A percentile compares a stretch with the other conserved stretches of the same genome.
These are phyloP conservation scores for Lissonota sp. DNA, from an alignment of 2,888 invertebrate species.

Conservation along the genomic window DNA sequence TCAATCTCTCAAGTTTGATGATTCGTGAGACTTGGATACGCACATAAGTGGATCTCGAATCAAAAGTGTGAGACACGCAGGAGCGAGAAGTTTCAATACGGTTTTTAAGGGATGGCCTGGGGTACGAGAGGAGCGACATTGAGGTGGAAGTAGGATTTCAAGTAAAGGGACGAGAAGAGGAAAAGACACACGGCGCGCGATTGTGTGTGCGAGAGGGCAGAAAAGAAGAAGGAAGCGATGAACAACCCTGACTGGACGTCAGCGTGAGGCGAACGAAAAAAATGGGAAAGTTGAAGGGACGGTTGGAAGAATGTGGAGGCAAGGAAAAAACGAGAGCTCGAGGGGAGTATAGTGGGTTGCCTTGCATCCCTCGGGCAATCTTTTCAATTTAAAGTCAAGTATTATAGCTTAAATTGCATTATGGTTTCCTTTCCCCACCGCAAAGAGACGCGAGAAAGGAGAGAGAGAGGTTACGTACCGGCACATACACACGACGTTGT, in stretches of 20 bases:
- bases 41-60: slow-evolving; percentile 56
- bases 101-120: no score
- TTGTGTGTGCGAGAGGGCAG: slow-evolving; percentile 2
- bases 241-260: slow-evolving; percentile 16
- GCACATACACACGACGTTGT: slow-evolving; percentile 51
- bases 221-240: slow-evolving; percentile 48
- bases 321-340: slow-evolving; percentile 21
- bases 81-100: slow-evolving; percentile 13
- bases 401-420: slow-evolving; percentile 84
- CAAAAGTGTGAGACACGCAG: slow-evolving; percentile 56
- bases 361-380: slow-evolving; percentile 83
- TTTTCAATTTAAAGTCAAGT: slow-evolving; percentile 84
- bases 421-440: slow-evolving; percentile 80
- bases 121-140: not conserved
- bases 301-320: slow-evolving; percentile 12
- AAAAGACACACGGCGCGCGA: slow-evolving; percentile 28
- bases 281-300: slow-evolving; percentile 30
- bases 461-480: slow-evolving; percentile 68
- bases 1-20: no score
- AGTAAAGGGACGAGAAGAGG: slow-evolving; percentile 27
- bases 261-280: slow-evolving; percentile 36
- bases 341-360: slow-evolving; percentile 70
- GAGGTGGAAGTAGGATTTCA: slow-evolving; percentile 11
- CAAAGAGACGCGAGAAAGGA: slow-evolving; percentile 41
- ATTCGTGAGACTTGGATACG: slow-evolving; percentile 27